phyloP scores from a whole-genome alignment of 2,888 invertebrate genomes.

The Caenorhabditis sp. region DNA sequence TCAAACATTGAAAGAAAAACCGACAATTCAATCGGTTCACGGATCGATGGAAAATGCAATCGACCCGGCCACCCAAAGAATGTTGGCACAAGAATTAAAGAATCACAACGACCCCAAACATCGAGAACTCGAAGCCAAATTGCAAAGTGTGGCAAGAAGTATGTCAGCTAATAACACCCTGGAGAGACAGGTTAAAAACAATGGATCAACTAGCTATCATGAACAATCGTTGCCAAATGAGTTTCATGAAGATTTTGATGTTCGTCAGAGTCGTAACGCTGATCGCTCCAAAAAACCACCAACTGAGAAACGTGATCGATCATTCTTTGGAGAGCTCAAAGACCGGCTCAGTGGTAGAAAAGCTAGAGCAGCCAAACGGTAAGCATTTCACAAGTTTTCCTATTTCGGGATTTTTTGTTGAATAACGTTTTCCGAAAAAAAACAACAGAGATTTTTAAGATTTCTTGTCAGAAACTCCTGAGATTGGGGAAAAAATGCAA shows the following conservation, averaged over 20 bases:
- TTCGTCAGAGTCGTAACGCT: slow-evolving; percentile 16
- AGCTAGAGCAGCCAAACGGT: slow-evolving; percentile 46
- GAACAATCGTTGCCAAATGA: slow-evolving; percentile 30
- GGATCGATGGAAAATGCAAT: slow-evolving; percentile 59
- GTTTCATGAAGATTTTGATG: slow-evolving; percentile 36
- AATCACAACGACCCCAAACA: slow-evolving; percentile 40
- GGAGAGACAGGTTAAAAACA: slow-evolving; percentile 28
- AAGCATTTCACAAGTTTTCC: too few relatives aligned
- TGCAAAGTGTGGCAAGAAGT: slow-evolving; percentile 22
- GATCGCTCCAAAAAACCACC: slow-evolving; percentile 47
- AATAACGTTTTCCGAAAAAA: too few relatives aligned
- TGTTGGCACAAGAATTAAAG: slow-evolving; percentile 45
- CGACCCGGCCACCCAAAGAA: slow-evolving; percentile 51
- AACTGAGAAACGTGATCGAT: slow-evolving; percentile 56
- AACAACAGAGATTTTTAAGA: too few relatives aligned
- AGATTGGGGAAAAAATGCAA: too few relatives aligned
- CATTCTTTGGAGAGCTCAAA: slow-evolving; percentile 67
- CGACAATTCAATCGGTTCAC: slow-evolving; percentile 55
- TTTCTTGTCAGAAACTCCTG: too few relatives aligned
- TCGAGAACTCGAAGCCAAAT: slow-evolving; percentile 29
- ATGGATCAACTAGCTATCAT: slow-evolving; percentile 21
- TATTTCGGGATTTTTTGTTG: too few relatives aligned
- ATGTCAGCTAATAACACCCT: slow-evolving; percentile 28
- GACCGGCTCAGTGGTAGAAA: slow-evolving; percentile 61
- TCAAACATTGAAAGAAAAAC: slow-evolving; percentile 53